Evolutionary conservation across 2,888 invertebrate genomes (phyloP), one percentile per base, ranked within the genome.

Genomic region (Cepaea hortensis): DNA sequence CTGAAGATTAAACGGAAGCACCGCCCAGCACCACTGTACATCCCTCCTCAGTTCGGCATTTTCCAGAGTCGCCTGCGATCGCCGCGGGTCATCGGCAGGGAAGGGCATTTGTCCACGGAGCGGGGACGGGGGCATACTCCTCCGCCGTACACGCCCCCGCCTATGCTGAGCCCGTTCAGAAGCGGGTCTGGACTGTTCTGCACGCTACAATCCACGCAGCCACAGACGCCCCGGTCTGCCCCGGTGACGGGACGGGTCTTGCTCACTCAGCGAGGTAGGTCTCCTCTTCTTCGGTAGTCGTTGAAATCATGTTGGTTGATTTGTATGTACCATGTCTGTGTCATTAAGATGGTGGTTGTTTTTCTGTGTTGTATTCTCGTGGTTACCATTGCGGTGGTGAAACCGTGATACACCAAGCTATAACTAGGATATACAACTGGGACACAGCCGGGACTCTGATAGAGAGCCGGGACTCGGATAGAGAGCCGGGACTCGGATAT

Each of bases 151-250:
- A 99, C 98, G 0, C 98, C 99, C 20, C 97, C 98, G 61, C 99
- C 99, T 0, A 97, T 99, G 93, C 95, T 99, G 85, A 97, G 98
- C 93, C 99, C 99, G 0, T 97, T 97, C 88, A 96, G 99, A 89
- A 96, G 96, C 90, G 98, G 98, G 0, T 96, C 97, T 0, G 99
- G 99, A 0, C 95, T 99, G 4, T 98, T 97, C 93, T 96, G 96
- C 94, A 94, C 94, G 72, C 92, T 95, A 20, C 91, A 91, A 81
- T 88, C 90, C 55, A 86, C 88, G 61, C 89, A 90, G 55, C 89
- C 91, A 35, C 88, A 90, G 65, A 92, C 93, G 18, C 93, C 94
- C 77, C 93, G 92, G 87, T 93, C 94, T 20, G 94, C 94, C 20
- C 94, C 94, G 11, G 91, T 93, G 80, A 93, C 93, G 18, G 90